A percentile compares a stretch with the other conserved stretches of the same genome.
phyloP scores from a whole-genome alignment of 2,888 invertebrate genomes.

The Psococerastis gibbosa region DNA sequence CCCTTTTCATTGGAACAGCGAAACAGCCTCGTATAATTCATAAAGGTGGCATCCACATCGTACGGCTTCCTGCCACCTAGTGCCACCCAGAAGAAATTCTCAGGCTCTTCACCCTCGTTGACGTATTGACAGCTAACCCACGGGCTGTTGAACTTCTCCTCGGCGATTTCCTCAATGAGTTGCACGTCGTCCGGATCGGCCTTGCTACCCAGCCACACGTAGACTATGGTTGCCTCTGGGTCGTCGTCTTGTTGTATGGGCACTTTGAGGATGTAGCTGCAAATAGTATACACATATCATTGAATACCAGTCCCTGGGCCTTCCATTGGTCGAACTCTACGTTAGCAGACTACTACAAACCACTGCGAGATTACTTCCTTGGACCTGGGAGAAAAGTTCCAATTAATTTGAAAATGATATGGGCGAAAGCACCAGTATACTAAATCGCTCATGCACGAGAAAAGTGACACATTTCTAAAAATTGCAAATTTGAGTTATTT shows the following conservation, averaged over 20 bases:
- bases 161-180: constrained; percentile 78
- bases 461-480: no score
- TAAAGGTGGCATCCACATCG: constrained; percentile 74
- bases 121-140: constrained; percentile 48
- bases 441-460: no score
- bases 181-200: constrained; percentile 69
- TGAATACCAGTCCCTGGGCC: no score
- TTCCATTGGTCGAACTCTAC: no score
- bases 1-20: constrained; percentile 99
- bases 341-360: background rate
- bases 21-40: constrained; percentile 84
- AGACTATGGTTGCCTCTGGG: constrained; percentile 61
- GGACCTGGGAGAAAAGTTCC: no score
- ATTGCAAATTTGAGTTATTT: no score
- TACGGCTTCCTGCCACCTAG: constrained; percentile 79
- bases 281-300: constrained; percentile 16
- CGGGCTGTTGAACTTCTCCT: constrained; percentile 72
- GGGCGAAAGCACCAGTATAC: no score
- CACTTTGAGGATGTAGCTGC: constrained; percentile 78
- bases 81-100: constrained; percentile 98
- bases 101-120: constrained; percentile 89
- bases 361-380: background rate
- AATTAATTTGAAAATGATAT: no score
- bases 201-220: constrained; percentile 86
- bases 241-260: constrained; percentile 75